A percentile compares a stretch with the other conserved stretches of the same genome.
Evolutionary conservation across 2,888 invertebrate species (phyloP).

Genomic region (Scaptomyza flava): DNA sequence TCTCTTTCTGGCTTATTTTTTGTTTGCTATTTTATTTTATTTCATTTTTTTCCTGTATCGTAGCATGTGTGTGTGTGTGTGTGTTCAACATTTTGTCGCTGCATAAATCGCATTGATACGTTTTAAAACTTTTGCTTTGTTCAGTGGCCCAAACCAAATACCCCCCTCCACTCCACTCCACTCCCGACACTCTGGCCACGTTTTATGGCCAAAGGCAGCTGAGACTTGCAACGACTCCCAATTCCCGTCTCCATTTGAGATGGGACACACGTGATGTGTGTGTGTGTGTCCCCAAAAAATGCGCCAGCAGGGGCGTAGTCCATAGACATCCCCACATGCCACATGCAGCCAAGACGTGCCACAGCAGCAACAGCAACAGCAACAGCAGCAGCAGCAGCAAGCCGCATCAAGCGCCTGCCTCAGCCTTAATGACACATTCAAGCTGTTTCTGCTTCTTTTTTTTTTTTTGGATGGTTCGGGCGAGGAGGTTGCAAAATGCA

Average conservation of each 20-base stretch:
- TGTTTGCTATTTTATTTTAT: conserved; percentile 16
- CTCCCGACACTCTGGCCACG: conserved; percentile 44
- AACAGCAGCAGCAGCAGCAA: conserved; percentile 2
- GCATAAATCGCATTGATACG: conserved; percentile 78
- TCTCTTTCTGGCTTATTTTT: neutral
- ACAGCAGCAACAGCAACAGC: conserved; percentile 7
- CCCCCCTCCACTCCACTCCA: no score
- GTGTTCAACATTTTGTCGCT: conserved; percentile 60
- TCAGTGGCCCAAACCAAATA: conserved; percentile 25
- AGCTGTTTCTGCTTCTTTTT: conserved; percentile 12
- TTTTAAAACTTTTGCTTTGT: conserved; percentile 62
- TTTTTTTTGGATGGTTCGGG: no score
- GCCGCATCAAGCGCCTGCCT: conserved; percentile 46
- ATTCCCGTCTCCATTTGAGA: conserved; percentile 40
- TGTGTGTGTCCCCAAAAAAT: conserved; percentile 47
- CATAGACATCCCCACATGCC: conserved; percentile 54
- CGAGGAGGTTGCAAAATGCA: conserved; percentile 17
- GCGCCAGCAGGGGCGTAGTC: conserved; percentile 53
- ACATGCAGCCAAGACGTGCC: conserved; percentile 64
- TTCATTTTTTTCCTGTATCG: neutral
- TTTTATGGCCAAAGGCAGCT: conserved; percentile 57
- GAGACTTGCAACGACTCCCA: conserved; percentile 20
- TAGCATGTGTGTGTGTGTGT: conserved; percentile 27
- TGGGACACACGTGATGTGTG: conserved; percentile 47
- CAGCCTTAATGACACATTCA: conserved; percentile 66